A percentile compares a stretch with the other conserved stretches of the same genome.
phyloP scores from a whole-genome alignment of 2,797 vertebrate species.

The Hafferia zeledoni region DNA sequence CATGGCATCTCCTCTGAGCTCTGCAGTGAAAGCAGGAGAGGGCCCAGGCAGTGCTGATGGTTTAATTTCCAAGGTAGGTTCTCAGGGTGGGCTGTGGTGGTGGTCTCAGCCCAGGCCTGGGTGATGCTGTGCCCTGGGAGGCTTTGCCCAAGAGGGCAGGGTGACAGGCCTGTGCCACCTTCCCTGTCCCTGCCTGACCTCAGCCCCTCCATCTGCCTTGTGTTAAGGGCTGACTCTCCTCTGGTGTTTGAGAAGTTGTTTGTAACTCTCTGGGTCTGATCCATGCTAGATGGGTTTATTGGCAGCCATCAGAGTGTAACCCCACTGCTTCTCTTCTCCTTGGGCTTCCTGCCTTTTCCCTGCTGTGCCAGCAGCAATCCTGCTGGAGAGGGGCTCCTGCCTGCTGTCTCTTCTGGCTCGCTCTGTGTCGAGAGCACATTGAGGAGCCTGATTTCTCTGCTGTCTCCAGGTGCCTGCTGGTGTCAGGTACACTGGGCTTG shows the following conservation, averaged over 20 bases:
- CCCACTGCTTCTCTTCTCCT: slow-evolving; percentile 12
- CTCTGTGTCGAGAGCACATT: not conserved
- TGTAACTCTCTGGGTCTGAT: slow-evolving; percentile 3
- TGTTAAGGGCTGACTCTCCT: not conserved
- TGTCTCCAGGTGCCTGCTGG: not conserved
- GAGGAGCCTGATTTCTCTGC: not conserved
- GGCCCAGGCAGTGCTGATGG: not conserved
- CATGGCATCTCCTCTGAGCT: not conserved
- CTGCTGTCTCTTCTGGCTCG: not conserved
- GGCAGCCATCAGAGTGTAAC: not conserved
- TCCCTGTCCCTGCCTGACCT: not conserved
- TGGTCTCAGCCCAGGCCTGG: not conserved
- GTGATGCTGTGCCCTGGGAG: not conserved
- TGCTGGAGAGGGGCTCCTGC: not conserved
- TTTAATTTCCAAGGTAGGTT: not conserved
- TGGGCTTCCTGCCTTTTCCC: slow-evolving; percentile 20
- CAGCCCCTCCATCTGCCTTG: not conserved
- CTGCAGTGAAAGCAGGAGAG: not conserved
- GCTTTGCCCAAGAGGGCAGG: not conserved
- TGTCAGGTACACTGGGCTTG: not conserved
- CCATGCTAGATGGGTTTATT: slow-evolving; percentile 24
- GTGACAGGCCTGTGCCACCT: not conserved
- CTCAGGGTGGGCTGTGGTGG: not conserved
- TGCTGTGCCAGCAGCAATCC: slow-evolving; percentile 13
- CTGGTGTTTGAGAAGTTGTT: not conserved